These are phyloP conservation scores for Capitulum mitella DNA, from an alignment of 2,888 invertebrate genomes.

Conservation along the genomic window DNA sequence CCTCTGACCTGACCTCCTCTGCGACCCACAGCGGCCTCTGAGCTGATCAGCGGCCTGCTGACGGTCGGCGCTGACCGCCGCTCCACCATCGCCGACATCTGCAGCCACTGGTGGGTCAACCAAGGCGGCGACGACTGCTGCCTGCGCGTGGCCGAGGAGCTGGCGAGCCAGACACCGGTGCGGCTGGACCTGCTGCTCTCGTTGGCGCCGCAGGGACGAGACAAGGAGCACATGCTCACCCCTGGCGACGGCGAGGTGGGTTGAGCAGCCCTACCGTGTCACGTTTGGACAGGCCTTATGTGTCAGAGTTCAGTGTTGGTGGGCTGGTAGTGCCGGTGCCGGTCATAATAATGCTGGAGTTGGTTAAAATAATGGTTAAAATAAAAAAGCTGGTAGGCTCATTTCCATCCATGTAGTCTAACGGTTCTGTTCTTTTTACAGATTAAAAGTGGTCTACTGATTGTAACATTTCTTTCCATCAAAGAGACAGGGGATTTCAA, in stretches of 20 bases:
- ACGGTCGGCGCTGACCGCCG: conserved; percentile 83
- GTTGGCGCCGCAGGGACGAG: conserved; percentile 50
- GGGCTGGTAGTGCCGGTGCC: no score
- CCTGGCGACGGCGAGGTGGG: conserved; percentile 35
- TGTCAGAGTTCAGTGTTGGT: no score
- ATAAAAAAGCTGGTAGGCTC: no score
- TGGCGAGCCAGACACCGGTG: conserved; percentile 85
- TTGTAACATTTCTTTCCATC: no score
- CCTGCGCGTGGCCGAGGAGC: conserved; percentile 72
- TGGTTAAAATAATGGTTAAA: no score
- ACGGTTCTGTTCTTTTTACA: no score
- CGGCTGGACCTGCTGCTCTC: conserved; percentile 77
- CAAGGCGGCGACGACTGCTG: conserved; percentile 71
- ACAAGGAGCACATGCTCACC: conserved; percentile 36
- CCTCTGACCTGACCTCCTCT: not conserved
- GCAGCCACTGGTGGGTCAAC: conserved; percentile 96
- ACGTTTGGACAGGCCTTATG: no score
- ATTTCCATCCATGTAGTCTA: no score
- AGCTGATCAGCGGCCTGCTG: conserved; percentile 87
- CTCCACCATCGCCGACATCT: conserved; percentile 88
- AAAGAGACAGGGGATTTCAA: no score
- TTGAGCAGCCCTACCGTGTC: no score
- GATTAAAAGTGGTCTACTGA: no score
- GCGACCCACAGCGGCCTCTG: conserved; percentile 39
- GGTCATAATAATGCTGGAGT: no score